Evolutionary conservation across 2,113 vertebrate species (phyloP), one percentile per base, ranked within the genome.

Genomic region (Mastomys natalensis): DNA sequence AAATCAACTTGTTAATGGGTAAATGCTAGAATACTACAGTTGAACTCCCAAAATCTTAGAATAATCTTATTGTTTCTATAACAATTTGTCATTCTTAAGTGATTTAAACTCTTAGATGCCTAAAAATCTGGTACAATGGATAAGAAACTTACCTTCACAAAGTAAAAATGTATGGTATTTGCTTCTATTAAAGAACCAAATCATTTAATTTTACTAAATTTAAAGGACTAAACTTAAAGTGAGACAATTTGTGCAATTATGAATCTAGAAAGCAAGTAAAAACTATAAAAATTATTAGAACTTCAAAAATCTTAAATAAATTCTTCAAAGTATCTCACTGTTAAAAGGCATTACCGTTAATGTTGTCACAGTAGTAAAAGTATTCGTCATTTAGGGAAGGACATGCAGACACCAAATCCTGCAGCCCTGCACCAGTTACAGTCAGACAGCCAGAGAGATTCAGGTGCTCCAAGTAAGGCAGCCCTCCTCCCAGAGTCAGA

Each of bases 311-410:
- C 72, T 60, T 72, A 91, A 88, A 82, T 53, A 7, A 62, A 70
- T 74, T 87, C 85, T 92, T 90, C 76, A 86, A 94, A 90, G 74
- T 53, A 94, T 40, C 80, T 81, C 85, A 53, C 0, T 95, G 86
- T 62, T 76, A 86, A 91, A 53, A 97, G 92, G 97, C 98, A 98
- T 99, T 99, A 99, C 99, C 99, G 94, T 99, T 99, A 98, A 99
- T 99, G 99, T 99, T 99, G 99, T 99, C 99, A 99, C 99, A 99
- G 99, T 99, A 99, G 99, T 99, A 99, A 98, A 99, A 99, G 98
- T 99, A 99, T 98, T 99, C 99, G 74, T 99, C 99, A 15, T 99
- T 99, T 70, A 99, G 99, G 87, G 99, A 99, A 77, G 99, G 99
- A 91, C 99, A 99, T 12, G 98, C 99, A 3, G 99, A 99, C 93